Evolutionary conservation across 2,113 vertebrate genomes (phyloP), one percentile per base, ranked within the genome.

Genomic region (Tor tambroides): DNA sequence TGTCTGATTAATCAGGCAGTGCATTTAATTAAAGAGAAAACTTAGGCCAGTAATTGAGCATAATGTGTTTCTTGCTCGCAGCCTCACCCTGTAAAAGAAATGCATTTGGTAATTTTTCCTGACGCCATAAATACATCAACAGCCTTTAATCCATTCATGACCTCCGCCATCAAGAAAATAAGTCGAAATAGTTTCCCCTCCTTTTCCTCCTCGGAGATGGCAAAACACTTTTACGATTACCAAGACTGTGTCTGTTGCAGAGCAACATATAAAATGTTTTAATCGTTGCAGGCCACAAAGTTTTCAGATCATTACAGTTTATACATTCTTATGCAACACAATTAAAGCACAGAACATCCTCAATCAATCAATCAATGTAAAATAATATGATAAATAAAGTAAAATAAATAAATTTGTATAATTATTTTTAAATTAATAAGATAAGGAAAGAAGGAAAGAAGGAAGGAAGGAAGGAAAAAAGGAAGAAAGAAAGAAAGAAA

Each of bases 11-110:
- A 95, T 95, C 93, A 92, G 91, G 89, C 92, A 89, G 90, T 91
- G 92, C 87, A 74, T 94, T 95, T 94, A 95, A 95, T 95, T 96
- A 94, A 95, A 95, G 92, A 92, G 91, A 94, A 94, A 94, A 94
- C 93, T 94, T 94, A 92, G 90, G 89, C 90, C 89, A 78, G 92
- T 93, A 96, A 95, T 93, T 93, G 94, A 94, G 95, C 92, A 91
- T 90, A 94, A 93, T 94, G 89, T 77, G 88, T 88, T 91, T 90
- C 89, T 80, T 38, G 91, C 61, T 91, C 91, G 82, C 89, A 72
- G 82, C 51, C 76, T 75, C 38, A 78, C 86, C 85, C 0, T n/a
- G 86, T 90, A 41, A 91, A 91, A 87, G 65, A 61, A 92, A 93
- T 94, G 92, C 88, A 84, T 89, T 85, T 10, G 83, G 83, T 95